Evolutionary conservation across 2,888 invertebrate species (phyloP).

Genomic region (Melangyna quadrimaculata): DNA sequence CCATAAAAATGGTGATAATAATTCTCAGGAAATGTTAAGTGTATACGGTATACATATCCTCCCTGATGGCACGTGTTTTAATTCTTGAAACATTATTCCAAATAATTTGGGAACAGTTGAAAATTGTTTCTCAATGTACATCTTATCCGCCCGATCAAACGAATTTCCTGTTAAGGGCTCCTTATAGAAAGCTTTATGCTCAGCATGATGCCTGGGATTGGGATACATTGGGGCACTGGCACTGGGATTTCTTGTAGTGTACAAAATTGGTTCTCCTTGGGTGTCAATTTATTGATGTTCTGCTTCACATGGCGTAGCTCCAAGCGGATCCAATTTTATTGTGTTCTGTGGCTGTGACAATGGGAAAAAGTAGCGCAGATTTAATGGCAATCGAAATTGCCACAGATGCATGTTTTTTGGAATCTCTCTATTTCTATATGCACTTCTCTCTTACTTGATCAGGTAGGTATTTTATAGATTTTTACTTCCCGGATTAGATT

Average conservation of each 20-base stretch:
- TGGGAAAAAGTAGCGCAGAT: conserved; percentile 46
- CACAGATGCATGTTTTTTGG: conserved; percentile 9
- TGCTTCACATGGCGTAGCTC: conserved; percentile 3
- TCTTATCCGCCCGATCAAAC: conserved; percentile 42
- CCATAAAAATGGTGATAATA: conserved; percentile 38
- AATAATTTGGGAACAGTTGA: conserved; percentile 39
- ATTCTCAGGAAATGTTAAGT: conserved; percentile 46
- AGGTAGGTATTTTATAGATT: conserved; percentile 26
- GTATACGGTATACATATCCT: conserved; percentile 12
- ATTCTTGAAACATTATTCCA: conserved; percentile 19
- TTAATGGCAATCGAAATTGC: conserved; percentile 19
- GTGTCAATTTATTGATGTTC: conserved; percentile 48
- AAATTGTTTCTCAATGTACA: conserved; percentile 42
- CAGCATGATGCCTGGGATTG: conserved; percentile 32
- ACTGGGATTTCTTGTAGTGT: background rate
- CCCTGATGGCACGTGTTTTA: conserved; percentile 46
- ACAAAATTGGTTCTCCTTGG: conserved; percentile 46
- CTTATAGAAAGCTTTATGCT: conserved; percentile 23
- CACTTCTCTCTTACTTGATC: conserved; percentile 17
- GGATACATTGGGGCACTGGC: background rate
- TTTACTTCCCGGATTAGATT: conserved; percentile 22
- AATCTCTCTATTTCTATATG: background rate
- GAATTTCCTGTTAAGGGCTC: conserved; percentile 13
- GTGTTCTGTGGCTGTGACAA: conserved; percentile 33
- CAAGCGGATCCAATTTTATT: conserved; percentile 30